These are phyloP conservation scores for Oostethus manadensis DNA, from an alignment of 2,113 vertebrate genomes.

Conservation along the genomic window DNA sequence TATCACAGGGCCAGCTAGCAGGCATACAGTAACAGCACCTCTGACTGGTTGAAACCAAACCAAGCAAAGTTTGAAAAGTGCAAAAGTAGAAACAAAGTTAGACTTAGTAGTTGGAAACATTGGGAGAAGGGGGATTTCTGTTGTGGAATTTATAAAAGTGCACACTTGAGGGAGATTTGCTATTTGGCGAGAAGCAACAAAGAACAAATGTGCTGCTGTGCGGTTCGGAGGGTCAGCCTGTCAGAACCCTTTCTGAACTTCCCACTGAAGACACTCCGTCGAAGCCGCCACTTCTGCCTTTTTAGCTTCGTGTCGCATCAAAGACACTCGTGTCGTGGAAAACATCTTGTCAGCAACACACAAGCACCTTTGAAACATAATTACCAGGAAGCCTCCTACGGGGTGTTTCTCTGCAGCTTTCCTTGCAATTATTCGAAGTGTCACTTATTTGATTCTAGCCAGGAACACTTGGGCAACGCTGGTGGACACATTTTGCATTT, in stretches of 20 bases:
- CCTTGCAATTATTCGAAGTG: too few species aligned
- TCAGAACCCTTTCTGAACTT: too few species aligned
- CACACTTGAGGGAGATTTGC: slow-evolving; percentile 11
- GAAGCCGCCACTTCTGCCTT: slow-evolving; percentile 18
- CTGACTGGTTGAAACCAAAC: too few species aligned
- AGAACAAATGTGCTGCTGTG: slow-evolving; percentile 49
- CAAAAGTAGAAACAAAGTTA: too few species aligned
- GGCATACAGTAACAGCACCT: too few species aligned
- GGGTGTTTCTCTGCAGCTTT: slow-evolving; percentile 11
- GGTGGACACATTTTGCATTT: background rate
- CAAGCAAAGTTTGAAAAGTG: too few species aligned
- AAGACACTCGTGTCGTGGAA: slow-evolving; percentile 31
- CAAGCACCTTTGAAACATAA: slow-evolving; percentile 27
- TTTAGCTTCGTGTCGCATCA: slow-evolving; percentile 46
- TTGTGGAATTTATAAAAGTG: too few species aligned
- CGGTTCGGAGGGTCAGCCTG: too few species aligned
- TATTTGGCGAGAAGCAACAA: slow-evolving; percentile 16
- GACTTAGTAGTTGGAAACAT: too few species aligned
- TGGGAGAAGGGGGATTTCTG: too few species aligned
- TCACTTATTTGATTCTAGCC: background rate
- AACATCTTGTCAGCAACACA: slow-evolving; percentile 21
- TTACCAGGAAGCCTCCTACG: slow-evolving; percentile 16
- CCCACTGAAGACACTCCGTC: slow-evolving; percentile 10
- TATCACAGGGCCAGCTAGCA: too few species aligned
- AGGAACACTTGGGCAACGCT: background rate